Evolutionary conservation across 2,888 invertebrate genomes (phyloP), one percentile per base, ranked within the genome.

Genomic region (Drosophila lutescens): DNA sequence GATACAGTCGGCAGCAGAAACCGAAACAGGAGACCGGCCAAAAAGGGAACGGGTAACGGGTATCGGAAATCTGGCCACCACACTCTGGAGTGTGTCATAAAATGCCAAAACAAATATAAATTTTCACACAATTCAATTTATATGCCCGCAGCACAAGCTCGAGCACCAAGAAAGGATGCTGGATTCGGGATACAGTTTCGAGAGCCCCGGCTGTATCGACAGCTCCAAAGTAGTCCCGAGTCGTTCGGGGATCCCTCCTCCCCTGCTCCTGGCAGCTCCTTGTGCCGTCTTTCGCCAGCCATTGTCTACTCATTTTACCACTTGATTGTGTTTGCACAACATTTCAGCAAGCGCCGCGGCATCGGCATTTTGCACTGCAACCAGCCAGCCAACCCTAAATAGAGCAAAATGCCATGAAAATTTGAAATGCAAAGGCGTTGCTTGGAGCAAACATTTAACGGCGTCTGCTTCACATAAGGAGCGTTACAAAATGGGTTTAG

Each of bases 291-390:
- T 32, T 30, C n/a, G 38, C n/a, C 56, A 51, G 41, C 61, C 59
- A 74, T 74, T 84, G 81, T 80, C 78, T 71, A 71, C 81, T 74
- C 76, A 80, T 76, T 83, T 81, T 62, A 50, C 66, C 81, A 74
- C 80, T 77, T 77, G 70, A 78, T 77, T 74, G 74, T 68, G 74
- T 72, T 63, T 72, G 74, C 72, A 54, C 73, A 72, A 72, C 65
- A 72, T 73, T 63, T 58, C 49, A 40, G 63, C 46, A 10, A 57
- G 50, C 50, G 46, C 34, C 70, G 58, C 67, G 62, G 44, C 50
- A 49, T 43, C 58, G 55, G 50, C 57, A 51, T 56, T 56, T 43
- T 32, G 32, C 44, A 44, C 36, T 55, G 54, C 50, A 44, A 49
- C 49, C 47, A 55, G 44, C 38, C 40, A 36, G 20, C 44, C 51